Conservation (phyloP, 2,113 vertebrate genomes). For the Plestiodon gilberti region DNA sequence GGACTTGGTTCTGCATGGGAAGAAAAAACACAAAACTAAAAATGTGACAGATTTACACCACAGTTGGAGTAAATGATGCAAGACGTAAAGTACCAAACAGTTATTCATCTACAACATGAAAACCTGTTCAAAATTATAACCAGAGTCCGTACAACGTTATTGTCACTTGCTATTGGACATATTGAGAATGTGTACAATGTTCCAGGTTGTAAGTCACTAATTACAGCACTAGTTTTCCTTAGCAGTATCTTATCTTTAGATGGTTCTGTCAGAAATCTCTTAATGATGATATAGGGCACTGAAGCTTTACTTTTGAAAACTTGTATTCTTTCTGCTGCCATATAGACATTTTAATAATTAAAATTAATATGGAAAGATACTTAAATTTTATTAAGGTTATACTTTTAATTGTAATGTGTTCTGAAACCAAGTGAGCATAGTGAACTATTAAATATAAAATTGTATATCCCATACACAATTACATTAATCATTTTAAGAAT, state of each 20-base stretch:
- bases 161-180: constrained; percentile 21
- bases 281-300: no score
- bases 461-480: rapidly evolving
- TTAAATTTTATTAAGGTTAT: no score
- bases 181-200: constrained; percentile 24
- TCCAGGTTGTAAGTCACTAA: constrained; percentile 18
- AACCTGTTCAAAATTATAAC: no score
- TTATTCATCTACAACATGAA: no score
- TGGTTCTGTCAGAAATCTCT: neutral
- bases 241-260: rapidly evolving
- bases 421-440: no score
- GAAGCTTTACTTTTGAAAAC: neutral
- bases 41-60: neutral
- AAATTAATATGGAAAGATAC: no score
- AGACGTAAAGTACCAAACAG: no score
- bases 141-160: no score
- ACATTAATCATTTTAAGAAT: neutral
- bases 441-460: no score
- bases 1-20: constrained; percentile 19
- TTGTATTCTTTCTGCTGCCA: no score
- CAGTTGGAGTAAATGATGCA: neutral
- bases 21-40: neutral
- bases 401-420: no score
- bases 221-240: neutral
- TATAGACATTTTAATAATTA: no score